These are phyloP conservation scores for Amblyopsis hoosieri DNA, from an alignment of 2,797 vertebrate species.

Conservation along the genomic window DNA sequence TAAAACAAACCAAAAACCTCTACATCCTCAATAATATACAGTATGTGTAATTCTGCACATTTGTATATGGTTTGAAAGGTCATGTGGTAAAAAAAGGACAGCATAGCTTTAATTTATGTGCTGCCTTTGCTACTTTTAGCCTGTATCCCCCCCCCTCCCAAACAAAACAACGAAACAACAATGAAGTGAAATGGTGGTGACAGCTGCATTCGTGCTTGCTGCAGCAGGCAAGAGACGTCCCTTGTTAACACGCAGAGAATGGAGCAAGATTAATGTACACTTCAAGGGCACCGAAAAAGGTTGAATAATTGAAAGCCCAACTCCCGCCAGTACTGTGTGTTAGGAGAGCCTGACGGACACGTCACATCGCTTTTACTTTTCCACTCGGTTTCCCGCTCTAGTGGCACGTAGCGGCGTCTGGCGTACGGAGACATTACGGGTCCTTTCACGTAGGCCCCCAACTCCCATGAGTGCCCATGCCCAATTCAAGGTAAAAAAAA, in stretches of 20 bases:
- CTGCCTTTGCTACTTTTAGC: constrained; percentile 44
- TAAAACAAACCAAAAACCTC: constrained; percentile 22
- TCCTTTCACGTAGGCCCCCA: constrained; percentile 60
- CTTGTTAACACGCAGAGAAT: constrained; percentile 71
- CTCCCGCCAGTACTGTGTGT: constrained; percentile 60
- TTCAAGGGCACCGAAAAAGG: constrained; percentile 70
- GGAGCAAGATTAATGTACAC: constrained; percentile 67
- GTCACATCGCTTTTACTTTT: constrained; percentile 71
- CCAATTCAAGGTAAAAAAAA: constrained; percentile 63
- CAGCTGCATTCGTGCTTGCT: constrained; percentile 59
- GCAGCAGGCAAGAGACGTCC: constrained; percentile 59
- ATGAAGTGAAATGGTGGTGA: constrained; percentile 66
- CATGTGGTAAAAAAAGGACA: constrained; percentile 20
- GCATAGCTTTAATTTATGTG: constrained; percentile 43
- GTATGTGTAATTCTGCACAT: constrained; percentile 9
- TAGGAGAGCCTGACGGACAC: constrained; percentile 66
- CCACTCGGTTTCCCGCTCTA: constrained; percentile 58
- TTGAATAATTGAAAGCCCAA: constrained; percentile 75
- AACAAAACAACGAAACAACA: constrained; percentile 27
- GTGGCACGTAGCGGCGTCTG: constrained; percentile 39
- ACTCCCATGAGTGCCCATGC: constrained; percentile 56
- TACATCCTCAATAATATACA: constrained; percentile 18
- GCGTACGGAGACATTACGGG: constrained; percentile 62
- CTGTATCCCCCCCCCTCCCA: constrained; percentile 20
- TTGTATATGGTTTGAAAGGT: constrained; percentile 31